Percentiles rank a stretch among this genome's conserved stretches.
Evolutionary conservation across 2,888 invertebrate species (phyloP).

Genomic region (Drosophila pegasa): DNA sequence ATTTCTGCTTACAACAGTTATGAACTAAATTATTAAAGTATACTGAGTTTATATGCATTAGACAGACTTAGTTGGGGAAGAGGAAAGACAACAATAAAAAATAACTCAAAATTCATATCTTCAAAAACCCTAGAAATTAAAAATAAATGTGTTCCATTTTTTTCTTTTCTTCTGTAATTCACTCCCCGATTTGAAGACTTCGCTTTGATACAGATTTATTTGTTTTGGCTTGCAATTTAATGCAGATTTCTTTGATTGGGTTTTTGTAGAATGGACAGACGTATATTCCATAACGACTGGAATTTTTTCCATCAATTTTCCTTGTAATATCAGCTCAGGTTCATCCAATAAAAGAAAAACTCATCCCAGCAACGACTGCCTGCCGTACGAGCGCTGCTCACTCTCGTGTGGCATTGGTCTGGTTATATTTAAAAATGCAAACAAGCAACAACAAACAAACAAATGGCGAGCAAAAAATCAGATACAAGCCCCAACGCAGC

Average conservation of each 20-base stretch:
- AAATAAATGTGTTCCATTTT: too few species aligned
- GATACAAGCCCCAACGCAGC: constrained; percentile 35
- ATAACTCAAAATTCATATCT: too few species aligned
- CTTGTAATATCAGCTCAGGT: neutral
- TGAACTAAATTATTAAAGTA: too few species aligned
- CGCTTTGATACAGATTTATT: neutral
- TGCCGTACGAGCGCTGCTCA: constrained; percentile 22
- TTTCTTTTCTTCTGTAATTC: too few species aligned
- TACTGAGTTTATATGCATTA: too few species aligned
- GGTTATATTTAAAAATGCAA: constrained; percentile 69
- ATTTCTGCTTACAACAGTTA: too few species aligned
- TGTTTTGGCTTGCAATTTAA: neutral
- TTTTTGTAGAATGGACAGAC: neutral
- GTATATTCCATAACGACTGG: neutral
- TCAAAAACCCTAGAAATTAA: too few species aligned
- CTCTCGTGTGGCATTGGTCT: constrained; percentile 28
- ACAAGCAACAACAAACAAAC: constrained; percentile 27
- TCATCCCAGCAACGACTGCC: constrained; percentile 19
- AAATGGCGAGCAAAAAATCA: constrained; percentile 48
- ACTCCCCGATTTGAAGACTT: neutral
- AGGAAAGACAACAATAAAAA: too few species aligned
- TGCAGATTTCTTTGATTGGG: neutral
- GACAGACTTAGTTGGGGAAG: too few species aligned
- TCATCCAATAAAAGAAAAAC: constrained; percentile 6
- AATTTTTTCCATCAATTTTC: neutral